Percentiles rank a stretch among this genome's conserved stretches.
These are phyloP conservation scores for Sympetrum striolatum DNA, from an alignment of 2,888 invertebrate genomes.

Conservation along the genomic window DNA sequence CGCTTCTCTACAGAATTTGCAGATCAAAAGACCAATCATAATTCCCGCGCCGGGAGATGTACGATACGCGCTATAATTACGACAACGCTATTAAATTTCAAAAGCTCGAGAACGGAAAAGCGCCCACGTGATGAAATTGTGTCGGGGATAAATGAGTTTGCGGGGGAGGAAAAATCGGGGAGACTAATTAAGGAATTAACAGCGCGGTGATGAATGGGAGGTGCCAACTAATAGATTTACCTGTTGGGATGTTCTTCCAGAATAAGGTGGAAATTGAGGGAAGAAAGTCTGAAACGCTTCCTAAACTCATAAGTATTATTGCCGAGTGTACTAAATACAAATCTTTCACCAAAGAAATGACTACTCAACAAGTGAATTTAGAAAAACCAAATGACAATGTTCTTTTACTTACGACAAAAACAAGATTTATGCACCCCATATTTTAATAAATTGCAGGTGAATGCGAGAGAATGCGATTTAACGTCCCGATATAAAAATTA, in stretches of 20 bases:
- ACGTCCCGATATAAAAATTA: no score
- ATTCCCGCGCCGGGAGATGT: not conserved
- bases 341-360: no score
- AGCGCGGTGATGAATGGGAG: not conserved
- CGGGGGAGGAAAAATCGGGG: not conserved
- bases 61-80: not conserved
- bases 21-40: conserved; percentile 6
- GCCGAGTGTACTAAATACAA: no score
- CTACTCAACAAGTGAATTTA: no score
- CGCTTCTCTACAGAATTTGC: not conserved
- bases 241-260: not conserved
- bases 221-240: not conserved
- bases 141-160: not conserved
- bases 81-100: not conserved
- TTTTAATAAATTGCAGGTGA: no score
- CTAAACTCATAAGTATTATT: no score
- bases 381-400: no score
- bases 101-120: not conserved
- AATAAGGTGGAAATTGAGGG: no score
- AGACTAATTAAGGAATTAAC: not conserved
- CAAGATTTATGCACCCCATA: no score
- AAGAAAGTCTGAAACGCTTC: no score
- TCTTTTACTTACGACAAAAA: no score
- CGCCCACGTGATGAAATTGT: not conserved
- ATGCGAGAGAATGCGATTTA: no score